These are phyloP conservation scores for Micromys minutus DNA, from an alignment of 2,113 vertebrate genomes.

Conservation along the genomic window DNA sequence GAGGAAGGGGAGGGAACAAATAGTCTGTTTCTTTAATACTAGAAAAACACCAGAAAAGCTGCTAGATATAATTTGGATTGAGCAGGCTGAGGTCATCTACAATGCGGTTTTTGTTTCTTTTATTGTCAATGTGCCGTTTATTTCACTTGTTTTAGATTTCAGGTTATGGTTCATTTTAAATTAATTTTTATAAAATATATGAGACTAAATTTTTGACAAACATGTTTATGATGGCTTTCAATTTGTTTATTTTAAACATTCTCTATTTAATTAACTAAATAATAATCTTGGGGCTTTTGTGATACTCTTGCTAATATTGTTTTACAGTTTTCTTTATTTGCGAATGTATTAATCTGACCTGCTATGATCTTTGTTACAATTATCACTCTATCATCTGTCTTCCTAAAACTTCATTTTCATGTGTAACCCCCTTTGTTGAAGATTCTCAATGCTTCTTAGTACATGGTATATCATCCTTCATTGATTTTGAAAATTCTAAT, in stretches of 20 bases:
- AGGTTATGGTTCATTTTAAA: not conserved
- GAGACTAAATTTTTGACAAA: not conserved
- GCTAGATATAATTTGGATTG: not conserved
- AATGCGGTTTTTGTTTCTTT: not conserved
- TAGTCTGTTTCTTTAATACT: not conserved
- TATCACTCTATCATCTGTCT: not conserved
- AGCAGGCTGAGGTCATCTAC: not conserved
- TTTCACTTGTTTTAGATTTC: not conserved
- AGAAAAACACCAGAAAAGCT: not conserved
- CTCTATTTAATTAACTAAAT: not conserved
- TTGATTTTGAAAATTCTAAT: not conserved
- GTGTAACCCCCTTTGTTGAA: not conserved
- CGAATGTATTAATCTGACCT: not conserved
- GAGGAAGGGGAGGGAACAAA: not conserved
- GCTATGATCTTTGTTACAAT: not conserved
- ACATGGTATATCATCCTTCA: not conserved
- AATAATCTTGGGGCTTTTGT: not conserved
- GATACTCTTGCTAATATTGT: not conserved
- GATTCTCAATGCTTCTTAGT: not conserved
- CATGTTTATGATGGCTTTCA: not conserved
- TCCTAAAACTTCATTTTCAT: not conserved
- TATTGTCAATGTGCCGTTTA: not conserved
- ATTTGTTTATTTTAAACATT: not conserved
- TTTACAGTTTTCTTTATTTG: not conserved
- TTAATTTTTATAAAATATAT: not conserved